Base-by-base conservation (phyloP, 92 coral and sea anemone species). In the Porites lobata region DNA sequence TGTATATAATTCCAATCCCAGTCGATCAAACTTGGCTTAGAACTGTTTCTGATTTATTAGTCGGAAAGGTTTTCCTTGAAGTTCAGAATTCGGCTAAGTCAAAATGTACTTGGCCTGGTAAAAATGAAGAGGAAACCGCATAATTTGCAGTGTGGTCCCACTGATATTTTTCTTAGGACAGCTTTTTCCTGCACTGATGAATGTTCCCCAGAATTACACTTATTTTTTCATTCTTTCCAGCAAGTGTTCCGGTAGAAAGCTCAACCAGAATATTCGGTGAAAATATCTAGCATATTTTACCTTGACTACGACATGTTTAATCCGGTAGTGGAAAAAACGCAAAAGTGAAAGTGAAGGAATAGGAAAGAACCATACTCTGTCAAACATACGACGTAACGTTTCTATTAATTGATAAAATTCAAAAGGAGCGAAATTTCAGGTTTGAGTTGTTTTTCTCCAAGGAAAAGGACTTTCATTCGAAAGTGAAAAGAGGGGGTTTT, bases 361-460 rank as follows among this genome's bases (percentile, higher is more conserved):
- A 9, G 61, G 15, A 15, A 78, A 78, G 62, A 1, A 78, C 69
- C 22, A 69, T 20, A 32, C 62, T 78, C 51, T 78, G 53, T 22
- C 83, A 78, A 78, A 78, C 70, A 58, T 78, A 26, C 79, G 63
- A 75, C 53, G 63, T 51, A 75, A 63, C 79, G 29, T 53, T 52
- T 75, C 79, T 51, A 7, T 75, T 2, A 29, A 29, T 29, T 63
- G 26, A 75, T 52, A 75, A 75, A 54, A 38, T 38, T 38, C 6
- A 38, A 38, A 4, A 75, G 53, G 63, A 75, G 79, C 63, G 65
- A 32, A 75, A 75, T 75, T 9, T 22, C 79, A 75, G 50, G 79
- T 75, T 75, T 17, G 17, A 50, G 14, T 47, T 50, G 79, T n/a
- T 7, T 75, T 61, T 7, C 79, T 75, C 65, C 79, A 50, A 38